A percentile compares a stretch with the other conserved stretches of the same genome.
These are phyloP conservation scores for Oscheius sp. DNA, from an alignment of 2,888 invertebrate genomes.

Conservation along the genomic window DNA sequence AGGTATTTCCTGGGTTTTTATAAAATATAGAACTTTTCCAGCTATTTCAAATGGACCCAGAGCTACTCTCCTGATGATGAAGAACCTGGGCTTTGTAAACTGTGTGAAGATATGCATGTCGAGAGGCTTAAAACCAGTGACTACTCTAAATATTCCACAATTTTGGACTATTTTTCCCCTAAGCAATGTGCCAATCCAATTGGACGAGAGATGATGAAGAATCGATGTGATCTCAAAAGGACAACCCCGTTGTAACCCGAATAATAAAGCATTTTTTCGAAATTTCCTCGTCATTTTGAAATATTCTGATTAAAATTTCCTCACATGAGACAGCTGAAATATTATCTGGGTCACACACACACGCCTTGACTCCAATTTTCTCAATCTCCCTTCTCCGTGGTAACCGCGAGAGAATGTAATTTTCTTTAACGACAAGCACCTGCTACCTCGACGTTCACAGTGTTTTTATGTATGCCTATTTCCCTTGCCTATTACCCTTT, in stretches of 20 bases:
- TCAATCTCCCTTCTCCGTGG: no score
- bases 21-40: background rate
- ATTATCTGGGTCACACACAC: no score
- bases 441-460: background rate
- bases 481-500: no score
- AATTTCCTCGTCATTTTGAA: no score
- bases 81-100: background rate
- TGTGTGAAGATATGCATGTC: background rate
- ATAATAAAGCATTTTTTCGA: no score
- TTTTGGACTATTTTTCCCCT: slow-evolving; percentile 2
- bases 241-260: background rate
- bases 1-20: background rate
- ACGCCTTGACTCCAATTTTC: no score
- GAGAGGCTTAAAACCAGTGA: background rate
- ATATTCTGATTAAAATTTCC: no score
- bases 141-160: background rate
- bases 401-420: no score
- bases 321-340: no score
- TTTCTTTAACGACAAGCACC: slow-evolving; percentile 3
- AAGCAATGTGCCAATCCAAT: background rate
- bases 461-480: no score
- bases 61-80: background rate
- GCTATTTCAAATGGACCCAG: background rate
- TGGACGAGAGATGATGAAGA: background rate
- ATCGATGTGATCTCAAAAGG: slow-evolving; percentile 4